Base-by-base conservation (phyloP, 2,888 invertebrate species). In the Trichopoda pennipes region DNA sequence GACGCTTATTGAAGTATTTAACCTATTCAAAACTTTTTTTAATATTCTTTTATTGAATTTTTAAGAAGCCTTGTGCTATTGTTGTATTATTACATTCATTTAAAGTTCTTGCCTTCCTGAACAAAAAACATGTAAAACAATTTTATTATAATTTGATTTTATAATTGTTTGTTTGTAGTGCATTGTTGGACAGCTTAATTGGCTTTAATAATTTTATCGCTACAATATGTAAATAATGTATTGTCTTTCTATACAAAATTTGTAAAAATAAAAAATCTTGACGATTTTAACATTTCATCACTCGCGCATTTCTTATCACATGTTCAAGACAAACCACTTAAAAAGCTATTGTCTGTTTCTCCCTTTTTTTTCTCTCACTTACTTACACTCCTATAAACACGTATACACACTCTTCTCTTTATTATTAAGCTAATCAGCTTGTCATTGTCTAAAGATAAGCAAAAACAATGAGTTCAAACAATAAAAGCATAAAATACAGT, bases 401-500 rank as follows among this genome's bases (percentile, higher is more conserved):
- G 14, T 32, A 19, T 32, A 3, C 14, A 51, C 19, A 23, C 21
- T 17, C 10, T 49, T 63, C 9, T 68, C 42, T 70, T 23, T 14
- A 10, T n/a, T 35, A 35, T 35, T 16, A 44, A 14, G 6, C 17
- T 38, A 28, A 32, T 53, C 17, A 17, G 12, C 6, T n/a, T 38
- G 51, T 63, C 32, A 73, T 73, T 55, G 63, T 55, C 19, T 73
- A 44, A 44, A 32, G 35, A 32, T 9, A 66, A n/a, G n/a, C 28
- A 58, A 75, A 58, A 38, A 66, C 56, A 47, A 66, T 51, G 17
- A 17, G 16, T 1, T n/a, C 4, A 28, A 42, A 14, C 53, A 32
- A 53, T 23, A 14, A 9, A 1, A 42, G 21, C 7, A 8, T 17
- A 58, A 19, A 28, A 14, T 28, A 58, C 56, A 44, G 47, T 28